phyloP scores from a whole-genome alignment of 2,797 vertebrate genomes.

The Emydoidea blandingii region DNA sequence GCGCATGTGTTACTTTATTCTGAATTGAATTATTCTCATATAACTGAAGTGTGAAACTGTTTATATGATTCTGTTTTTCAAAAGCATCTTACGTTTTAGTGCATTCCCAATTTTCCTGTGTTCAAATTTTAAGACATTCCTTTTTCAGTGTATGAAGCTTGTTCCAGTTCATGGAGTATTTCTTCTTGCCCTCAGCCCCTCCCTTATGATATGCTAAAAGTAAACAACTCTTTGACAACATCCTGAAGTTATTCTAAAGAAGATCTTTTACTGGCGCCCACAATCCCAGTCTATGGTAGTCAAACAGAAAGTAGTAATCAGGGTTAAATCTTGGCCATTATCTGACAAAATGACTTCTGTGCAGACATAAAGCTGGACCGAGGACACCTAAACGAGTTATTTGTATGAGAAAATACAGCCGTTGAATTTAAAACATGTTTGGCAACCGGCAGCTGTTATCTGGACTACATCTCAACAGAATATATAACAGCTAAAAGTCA shows the following conservation, averaged over 20 bases:
- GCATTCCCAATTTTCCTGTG: neutral
- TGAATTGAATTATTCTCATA: neutral
- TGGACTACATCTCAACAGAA: neutral
- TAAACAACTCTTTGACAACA: neutral
- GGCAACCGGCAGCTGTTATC: neutral
- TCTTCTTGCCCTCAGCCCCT: neutral
- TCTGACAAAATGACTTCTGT: neutral
- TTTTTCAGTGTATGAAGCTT: neutral
- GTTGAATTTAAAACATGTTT: slow-evolving; percentile 29
- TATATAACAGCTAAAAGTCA: neutral
- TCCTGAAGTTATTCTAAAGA: neutral
- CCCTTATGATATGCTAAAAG: neutral
- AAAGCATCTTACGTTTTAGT: neutral
- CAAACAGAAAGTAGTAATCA: neutral
- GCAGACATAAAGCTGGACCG: neutral
- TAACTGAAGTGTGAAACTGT: neutral
- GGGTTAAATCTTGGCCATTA: neutral
- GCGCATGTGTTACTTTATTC: neutral
- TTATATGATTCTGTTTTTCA: neutral
- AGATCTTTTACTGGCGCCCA: neutral
- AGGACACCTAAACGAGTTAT: neutral
- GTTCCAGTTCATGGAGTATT: neutral
- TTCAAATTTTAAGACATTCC: neutral
- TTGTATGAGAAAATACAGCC: slow-evolving; percentile 50
- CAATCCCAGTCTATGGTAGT: neutral